Conservation (phyloP, 2,888 invertebrate genomes). For the Amphipyra berbera region DNA sequence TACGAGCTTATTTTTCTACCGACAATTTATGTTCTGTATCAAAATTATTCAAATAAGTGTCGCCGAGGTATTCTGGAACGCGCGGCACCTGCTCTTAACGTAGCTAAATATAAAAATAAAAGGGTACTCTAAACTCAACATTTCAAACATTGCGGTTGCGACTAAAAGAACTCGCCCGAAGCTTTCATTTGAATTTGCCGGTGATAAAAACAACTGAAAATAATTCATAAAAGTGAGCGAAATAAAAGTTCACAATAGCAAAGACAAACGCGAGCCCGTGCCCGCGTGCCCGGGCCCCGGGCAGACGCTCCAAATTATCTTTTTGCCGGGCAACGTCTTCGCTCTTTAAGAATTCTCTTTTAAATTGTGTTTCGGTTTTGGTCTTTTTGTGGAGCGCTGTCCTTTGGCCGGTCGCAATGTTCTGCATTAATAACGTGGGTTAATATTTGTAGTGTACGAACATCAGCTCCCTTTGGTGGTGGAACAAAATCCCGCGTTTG, state of each 20-base stretch:
- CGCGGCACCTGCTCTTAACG: constrained; percentile 20
- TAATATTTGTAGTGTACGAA: constrained; percentile 67
- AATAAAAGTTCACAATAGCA: constrained; percentile 88
- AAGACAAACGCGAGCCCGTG: constrained; percentile 82
- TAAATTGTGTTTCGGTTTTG: constrained; percentile 87
- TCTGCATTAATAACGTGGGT: constrained; percentile 81
- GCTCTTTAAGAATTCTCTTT: constrained; percentile 88
- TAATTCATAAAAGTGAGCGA: constrained; percentile 87
- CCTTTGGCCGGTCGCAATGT: constrained; percentile 80
- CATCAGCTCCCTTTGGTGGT: constrained; percentile 52
- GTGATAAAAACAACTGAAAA: constrained; percentile 86
- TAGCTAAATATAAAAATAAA: constrained; percentile 51
- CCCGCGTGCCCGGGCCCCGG: constrained; percentile 66
- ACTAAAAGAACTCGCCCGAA: constrained; percentile 65
- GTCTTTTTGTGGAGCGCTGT: constrained; percentile 81
- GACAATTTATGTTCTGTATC: constrained; percentile 27
- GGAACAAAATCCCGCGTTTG: constrained; percentile 50
- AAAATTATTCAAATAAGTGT: constrained; percentile 54
- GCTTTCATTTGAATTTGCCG: constrained; percentile 78
- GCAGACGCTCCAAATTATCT: constrained; percentile 84
- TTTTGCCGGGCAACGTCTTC: constrained; percentile 82
- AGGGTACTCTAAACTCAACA: constrained; percentile 43
- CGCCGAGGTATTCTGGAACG: constrained; percentile 15
- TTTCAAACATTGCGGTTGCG: constrained; percentile 48
- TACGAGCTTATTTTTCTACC: constrained; percentile 41